phyloP scores from a whole-genome alignment of 2,888 invertebrate genomes.

The Bruchidius siliquastri region DNA sequence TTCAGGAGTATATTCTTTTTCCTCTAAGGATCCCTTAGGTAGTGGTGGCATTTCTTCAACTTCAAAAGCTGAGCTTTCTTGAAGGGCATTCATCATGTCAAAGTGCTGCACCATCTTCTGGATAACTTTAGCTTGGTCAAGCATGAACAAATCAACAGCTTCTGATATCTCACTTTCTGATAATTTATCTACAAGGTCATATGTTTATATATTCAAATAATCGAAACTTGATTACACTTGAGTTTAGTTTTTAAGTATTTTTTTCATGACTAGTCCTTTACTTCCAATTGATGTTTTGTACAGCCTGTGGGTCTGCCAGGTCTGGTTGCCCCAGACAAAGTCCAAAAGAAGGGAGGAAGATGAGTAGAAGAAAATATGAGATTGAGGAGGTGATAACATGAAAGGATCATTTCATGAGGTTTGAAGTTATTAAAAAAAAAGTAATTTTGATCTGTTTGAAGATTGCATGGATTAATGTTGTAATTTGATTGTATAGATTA shows the following conservation, averaged over 20 bases:
- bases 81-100: conserved; percentile 25
- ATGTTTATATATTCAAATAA: neutral
- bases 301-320: no score
- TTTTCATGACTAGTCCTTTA: no score
- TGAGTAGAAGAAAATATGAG: no score
- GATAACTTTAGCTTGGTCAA: conserved; percentile 43
- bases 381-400: no score
- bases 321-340: no score
- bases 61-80: conserved; percentile 45
- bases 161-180: conserved; percentile 30
- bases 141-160: conserved; percentile 38
- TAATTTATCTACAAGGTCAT: conserved; percentile 8
- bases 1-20: conserved; percentile 55
- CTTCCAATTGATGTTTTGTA: no score
- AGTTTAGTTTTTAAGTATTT: neutral
- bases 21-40: conserved; percentile 46
- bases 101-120: conserved; percentile 50
- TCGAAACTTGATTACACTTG: neutral
- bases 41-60: conserved; percentile 52
- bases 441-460: no score
- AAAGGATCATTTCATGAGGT: no score
- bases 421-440: no score
- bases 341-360: no score
- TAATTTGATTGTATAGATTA: no score
- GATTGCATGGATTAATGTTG: no score